Conservation (phyloP, 1,140 invertebrate genomes). For the Lordiphosa mommai region DNA sequence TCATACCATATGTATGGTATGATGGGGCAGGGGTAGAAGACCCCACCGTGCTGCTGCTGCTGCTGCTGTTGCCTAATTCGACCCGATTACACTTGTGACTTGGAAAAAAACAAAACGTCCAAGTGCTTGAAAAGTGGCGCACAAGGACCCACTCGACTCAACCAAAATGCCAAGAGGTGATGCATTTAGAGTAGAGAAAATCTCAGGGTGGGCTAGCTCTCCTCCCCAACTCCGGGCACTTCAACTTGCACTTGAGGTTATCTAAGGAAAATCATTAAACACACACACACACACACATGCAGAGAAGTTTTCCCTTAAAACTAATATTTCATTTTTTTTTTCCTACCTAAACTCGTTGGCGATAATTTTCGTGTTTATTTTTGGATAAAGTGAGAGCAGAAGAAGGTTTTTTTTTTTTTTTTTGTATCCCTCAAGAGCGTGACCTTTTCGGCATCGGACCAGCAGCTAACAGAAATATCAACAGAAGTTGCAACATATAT, state of each 20-base stretch:
- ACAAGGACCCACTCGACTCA: constrained; percentile 13
- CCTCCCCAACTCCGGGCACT: background rate
- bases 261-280: constrained; percentile 2
- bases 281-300: background rate
- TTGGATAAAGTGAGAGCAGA: background rate
- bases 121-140: constrained; percentile 12
- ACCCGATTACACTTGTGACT: constrained; percentile 6
- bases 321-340: constrained; percentile 4
- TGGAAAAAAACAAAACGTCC: background rate
- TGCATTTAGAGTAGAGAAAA: background rate
- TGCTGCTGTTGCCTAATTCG: constrained; percentile 8
- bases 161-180: constrained; percentile 6
- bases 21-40: background rate
- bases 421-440: constrained; percentile 8
- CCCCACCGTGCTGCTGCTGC: background rate
- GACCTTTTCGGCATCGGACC: constrained; percentile 8
- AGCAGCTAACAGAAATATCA: background rate
- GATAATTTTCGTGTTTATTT: constrained; percentile 6
- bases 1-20: background rate
- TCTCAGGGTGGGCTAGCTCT: background rate
- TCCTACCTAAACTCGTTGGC: background rate
- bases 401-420: background rate
- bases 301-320: constrained; percentile 1
- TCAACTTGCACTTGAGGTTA: constrained; percentile 15
- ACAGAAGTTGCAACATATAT: background rate